Conservation (phyloP, 2,888 invertebrate genomes). For the Rhimphoctona megacephalus region DNA sequence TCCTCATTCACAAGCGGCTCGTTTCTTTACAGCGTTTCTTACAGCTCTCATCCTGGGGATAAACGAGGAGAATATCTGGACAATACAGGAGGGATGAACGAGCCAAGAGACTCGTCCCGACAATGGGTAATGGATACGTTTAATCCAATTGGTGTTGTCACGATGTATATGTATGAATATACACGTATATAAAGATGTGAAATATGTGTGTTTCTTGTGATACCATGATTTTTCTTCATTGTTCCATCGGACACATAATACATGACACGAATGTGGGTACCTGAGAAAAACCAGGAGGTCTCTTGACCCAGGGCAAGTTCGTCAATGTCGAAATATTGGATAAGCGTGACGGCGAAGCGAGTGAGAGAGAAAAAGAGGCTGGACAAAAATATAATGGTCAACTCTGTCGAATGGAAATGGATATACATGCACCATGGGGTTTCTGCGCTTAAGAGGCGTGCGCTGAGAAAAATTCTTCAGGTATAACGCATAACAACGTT, state of each 20-base stretch:
- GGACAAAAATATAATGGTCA: constrained; percentile 59
- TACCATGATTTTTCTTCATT: constrained; percentile 28
- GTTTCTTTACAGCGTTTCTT: constrained; percentile 34
- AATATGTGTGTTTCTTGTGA: constrained; percentile 14
- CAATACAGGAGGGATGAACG: constrained; percentile 66
- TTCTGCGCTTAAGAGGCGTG: constrained; percentile 38
- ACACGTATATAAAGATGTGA: constrained; percentile 29
- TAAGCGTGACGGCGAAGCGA: constrained; percentile 77
- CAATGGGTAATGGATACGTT: constrained; percentile 84
- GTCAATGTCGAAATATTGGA: constrained; percentile 79
- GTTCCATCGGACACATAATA: constrained; percentile 43
- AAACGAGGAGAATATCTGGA: constrained; percentile 58
- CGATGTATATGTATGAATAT: constrained; percentile 20
- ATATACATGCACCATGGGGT: constrained; percentile 36
- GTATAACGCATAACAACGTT: constrained; percentile 63
- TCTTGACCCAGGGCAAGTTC: constrained; percentile 32
- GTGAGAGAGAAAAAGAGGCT: constrained; percentile 28
- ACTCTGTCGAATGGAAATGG: constrained; percentile 44
- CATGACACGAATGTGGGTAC: constrained; percentile 58
- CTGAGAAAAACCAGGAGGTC: constrained; percentile 28
- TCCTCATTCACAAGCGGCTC: constrained; percentile 50
- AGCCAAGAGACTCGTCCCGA: constrained; percentile 68
- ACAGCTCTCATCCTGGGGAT: constrained; percentile 60
- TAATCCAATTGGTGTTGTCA: constrained; percentile 83
- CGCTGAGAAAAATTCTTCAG: constrained; percentile 69